Base-by-base conservation (phyloP, 2,113 vertebrate genomes). In the Catharus fuscescens region DNA sequence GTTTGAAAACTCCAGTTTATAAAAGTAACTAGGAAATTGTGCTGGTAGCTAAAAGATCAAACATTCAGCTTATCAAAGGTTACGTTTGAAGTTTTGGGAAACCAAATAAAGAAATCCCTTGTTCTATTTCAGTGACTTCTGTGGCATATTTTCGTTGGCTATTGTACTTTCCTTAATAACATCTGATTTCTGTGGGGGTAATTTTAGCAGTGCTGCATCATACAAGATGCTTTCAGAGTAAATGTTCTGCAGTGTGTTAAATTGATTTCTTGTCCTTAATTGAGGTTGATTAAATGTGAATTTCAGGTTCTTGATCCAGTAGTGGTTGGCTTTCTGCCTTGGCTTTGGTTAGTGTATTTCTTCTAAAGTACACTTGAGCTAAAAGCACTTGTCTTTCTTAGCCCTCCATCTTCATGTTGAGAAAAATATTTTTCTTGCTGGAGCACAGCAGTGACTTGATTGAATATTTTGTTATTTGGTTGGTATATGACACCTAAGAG, bases 1-100 rank as follows among this genome's bases (percentile, higher is more conserved):
- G 73, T 89, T 92, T 80, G 95, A 90, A 94, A 95, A 92, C 85
- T 97, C 54, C 59, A 70, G 80, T 95, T 97, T 95, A 90, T 93
- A 92, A 81, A 96, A 90, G 94, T 92, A 96, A 95, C 86, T 82
- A 90, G 59, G 86, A 97, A 97, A 95, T 90, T 84, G 71, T 69
- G 84, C 93, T 97, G 48, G 94, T 94, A 95, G 96, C 91, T 86
- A 93, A 88, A 96, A 96, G 92, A 97, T 97, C 96, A 97, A 97
- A 94, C 84, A 31, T 80, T 88, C 72, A 54, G 25, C 65, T 95
- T 96, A 96, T 96, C 90, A 88, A 97, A 93, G 81, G 90, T 94
- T 96, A 92, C 1, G 13, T 95, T 91, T 97, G 96, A 97, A 96
- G 94, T 94, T 93, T 91, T 83, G 90, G 76, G 80, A 95, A 89